Conservation (phyloP, 2,888 invertebrate genomes). For the Cataglyphis livida region DNA sequence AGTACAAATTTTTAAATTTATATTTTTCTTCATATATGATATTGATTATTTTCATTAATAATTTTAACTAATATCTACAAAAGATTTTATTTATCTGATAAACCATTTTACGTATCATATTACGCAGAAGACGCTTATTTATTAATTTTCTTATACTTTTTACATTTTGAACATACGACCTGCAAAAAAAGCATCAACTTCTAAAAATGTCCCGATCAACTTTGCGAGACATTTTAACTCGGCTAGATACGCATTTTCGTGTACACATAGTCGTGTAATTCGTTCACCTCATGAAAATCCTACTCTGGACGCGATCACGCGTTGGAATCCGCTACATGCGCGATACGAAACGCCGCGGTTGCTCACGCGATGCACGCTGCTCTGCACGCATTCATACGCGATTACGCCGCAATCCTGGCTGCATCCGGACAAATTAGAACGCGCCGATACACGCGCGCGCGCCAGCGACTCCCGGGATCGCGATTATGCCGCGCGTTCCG, state of each 20-base stretch:
- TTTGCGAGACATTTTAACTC: neutral
- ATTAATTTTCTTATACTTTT: neutral
- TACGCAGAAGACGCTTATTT: neutral
- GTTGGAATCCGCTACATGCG: constrained; percentile 25
- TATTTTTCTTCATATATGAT: neutral
- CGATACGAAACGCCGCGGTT: constrained; percentile 33
- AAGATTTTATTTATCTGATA: neutral
- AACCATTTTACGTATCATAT: neutral
- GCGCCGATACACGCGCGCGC: constrained; percentile 60
- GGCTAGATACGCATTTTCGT: constrained; percentile 25
- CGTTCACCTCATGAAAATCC: constrained; percentile 40
- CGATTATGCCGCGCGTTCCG: constrained; percentile 47
- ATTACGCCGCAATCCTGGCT: constrained; percentile 73
- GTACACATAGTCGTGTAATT: constrained; percentile 10
- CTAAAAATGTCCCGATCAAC: neutral
- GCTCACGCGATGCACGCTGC: constrained; percentile 62
- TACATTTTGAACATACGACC: neutral
- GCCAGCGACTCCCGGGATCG: constrained; percentile 32
- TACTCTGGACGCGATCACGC: constrained; percentile 19
- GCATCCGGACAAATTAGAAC: constrained; percentile 69
- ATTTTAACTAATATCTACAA: neutral
- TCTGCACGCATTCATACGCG: constrained; percentile 71
- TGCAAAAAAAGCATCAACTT: neutral
- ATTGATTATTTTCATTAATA: neutral
- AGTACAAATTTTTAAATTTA: neutral